A percentile compares a stretch with the other conserved stretches of the same genome.
Conservation (phyloP, 2,888 invertebrate species). For the Netelia fuscicornis region DNA sequence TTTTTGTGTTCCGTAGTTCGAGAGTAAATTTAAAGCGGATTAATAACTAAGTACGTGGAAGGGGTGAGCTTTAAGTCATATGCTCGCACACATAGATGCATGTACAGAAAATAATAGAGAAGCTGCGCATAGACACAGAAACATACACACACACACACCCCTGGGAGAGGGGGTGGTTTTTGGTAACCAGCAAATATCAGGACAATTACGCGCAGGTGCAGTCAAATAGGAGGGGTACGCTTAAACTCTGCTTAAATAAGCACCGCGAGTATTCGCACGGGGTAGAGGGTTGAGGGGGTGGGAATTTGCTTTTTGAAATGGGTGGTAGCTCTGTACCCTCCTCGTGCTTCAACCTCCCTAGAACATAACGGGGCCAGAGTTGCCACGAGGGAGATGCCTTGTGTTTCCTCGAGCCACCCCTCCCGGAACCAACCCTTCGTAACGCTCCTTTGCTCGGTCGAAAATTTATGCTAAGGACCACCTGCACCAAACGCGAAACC, state of each 20-base stretch:
- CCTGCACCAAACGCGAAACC: slow-evolving; percentile 72
- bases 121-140: neutral
- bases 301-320: slow-evolving; percentile 34
- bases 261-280: slow-evolving; percentile 32
- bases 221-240: slow-evolving; percentile 70
- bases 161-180: neutral
- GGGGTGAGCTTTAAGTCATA: slow-evolving; percentile 13
- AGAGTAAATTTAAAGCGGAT: slow-evolving; percentile 74
- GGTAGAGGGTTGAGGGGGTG: slow-evolving; percentile 18
- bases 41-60: slow-evolving; percentile 72
- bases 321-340: slow-evolving; percentile 9
- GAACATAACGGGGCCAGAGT: slow-evolving; percentile 6
- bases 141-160: neutral
- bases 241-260: slow-evolving; percentile 79
- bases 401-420: slow-evolving; percentile 1
- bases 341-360: slow-evolving; percentile 16
- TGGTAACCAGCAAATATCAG: slow-evolving; percentile 75
- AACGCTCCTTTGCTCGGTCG: slow-evolving; percentile 60
- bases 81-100: neutral
- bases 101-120: neutral
- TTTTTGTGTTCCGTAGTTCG: neutral
- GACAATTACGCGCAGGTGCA: slow-evolving; percentile 79
- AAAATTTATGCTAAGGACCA: slow-evolving; percentile 73
- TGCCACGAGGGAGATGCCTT: slow-evolving; percentile 54
- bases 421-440: slow-evolving; percentile 47